Percentiles rank a stretch among this genome's conserved stretches.
These are phyloP conservation scores for Incurvaria masculella DNA, from an alignment of 2,888 invertebrate genomes.

Conservation along the genomic window DNA sequence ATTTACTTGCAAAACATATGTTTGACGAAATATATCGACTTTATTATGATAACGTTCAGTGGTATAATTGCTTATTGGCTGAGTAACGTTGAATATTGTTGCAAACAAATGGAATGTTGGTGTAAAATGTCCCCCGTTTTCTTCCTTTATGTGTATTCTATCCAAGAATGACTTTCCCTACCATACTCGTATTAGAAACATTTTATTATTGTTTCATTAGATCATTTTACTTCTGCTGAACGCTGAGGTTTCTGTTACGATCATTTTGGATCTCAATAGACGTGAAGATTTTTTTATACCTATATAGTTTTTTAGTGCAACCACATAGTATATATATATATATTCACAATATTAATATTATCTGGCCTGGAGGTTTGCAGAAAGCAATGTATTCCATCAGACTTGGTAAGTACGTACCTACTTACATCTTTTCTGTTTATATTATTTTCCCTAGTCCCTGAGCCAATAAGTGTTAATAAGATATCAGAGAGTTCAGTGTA, in stretches of 20 bases:
- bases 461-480: no score
- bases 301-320: background rate
- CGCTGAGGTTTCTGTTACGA: conserved; percentile 1
- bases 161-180: conserved; percentile 60
- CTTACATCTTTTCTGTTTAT: background rate
- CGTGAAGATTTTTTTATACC: background rate
- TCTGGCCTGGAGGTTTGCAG: background rate
- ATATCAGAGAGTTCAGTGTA: no score
- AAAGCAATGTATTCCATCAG: background rate
- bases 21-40: no score
- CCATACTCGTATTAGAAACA: conserved; percentile 40
- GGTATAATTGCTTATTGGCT: no score
- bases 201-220: conserved; percentile 33
- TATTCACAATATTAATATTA: background rate
- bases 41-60: no score
- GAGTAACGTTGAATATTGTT: conserved; percentile 24
- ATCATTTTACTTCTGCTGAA: conserved; percentile 1
- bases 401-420: background rate
- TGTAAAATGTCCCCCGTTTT: conserved; percentile 48
- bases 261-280: background rate
- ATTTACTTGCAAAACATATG: no score
- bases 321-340: background rate
- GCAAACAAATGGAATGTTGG: conserved; percentile 66
- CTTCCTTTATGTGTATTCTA: conserved; percentile 28
- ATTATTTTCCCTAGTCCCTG: no score